Evolutionary conservation across 2,113 vertebrate species (phyloP), one percentile per base, ranked within the genome.

Genomic region (Dasyornis broadbenti): DNA sequence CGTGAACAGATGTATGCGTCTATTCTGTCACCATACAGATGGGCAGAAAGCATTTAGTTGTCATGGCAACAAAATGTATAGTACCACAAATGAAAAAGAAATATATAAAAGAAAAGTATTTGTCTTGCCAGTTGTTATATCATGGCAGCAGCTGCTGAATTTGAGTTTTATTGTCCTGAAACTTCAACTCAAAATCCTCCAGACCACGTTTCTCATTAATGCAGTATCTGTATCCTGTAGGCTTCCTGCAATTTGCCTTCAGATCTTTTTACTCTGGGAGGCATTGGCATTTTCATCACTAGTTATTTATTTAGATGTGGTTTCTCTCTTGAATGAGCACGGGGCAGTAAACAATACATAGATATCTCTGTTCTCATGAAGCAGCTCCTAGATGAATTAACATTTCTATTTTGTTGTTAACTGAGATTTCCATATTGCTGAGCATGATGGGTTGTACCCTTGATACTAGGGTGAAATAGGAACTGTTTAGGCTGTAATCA

Each of bases 41-140:
- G 42, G 95, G 77, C 73, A 86, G 84, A 90, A 97, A 94, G 89
- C 54, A 68, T 81, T 72, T 68, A 49, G 95, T 97, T 97, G 92
- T 97, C 96, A 95, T 96, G 81, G 68, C 94, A 95, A 96, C 52
- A 11, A 91, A 97, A 97, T 86, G 95, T 93, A 94, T 95, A 96
- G 94, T 73, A n/a, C 88, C 45, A 15, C 73, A 94, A 91, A 89
- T 83, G 76, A 95, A 86, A 77, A 90, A 72, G 24, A 88, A 93
- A 88, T 87, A 63, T 11, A 37, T 50, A 24, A 72, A 70, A 52
- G 45, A 10, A 90, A 86, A 72, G 15, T 24, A 42, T 80, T 79
- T 79, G 52, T 92, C 56, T 90, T 96, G 95, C 93, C 92, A 95
- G 96, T 94, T 96, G 89, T 97, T 97, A 26, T 4, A 70, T 68